Base-by-base conservation (phyloP, 2,113 vertebrate species). In the Panthera leo region DNA sequence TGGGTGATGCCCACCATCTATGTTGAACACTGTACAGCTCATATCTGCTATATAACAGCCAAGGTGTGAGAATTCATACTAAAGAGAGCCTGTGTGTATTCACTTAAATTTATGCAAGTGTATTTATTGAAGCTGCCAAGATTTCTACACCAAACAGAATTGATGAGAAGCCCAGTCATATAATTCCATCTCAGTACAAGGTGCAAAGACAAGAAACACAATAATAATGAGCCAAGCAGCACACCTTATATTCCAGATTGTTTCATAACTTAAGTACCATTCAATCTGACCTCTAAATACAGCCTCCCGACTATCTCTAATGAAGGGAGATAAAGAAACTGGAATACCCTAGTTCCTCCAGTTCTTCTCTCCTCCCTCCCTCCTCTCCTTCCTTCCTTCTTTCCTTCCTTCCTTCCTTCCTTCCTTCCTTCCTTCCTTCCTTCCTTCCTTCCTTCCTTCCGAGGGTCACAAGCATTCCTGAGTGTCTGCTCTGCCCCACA, bases 81-180 rank as follows among this genome's bases (percentile, higher is more conserved):
- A 51, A 51, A 91, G 79, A 92, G 11, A 78, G 68, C 48, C 79
- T 68, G 39, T 27, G 25, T 29, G n/a, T 36, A n/a, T 31, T 36
- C 45, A 61, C 42, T 96, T 75, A 78, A 68, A 84, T 79, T 79
- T 95, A 97, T 39, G 19, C 25, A 91, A 89, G 61, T 90, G 45
- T 55, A 84, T 87, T 85, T 94, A 36, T 58, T 42, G 53, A 89
- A 75, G 97, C 80, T 80, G 75, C 88, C 93, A 94, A 94, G 75
- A 95, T 87, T 68, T 80, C 92, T 79, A 65, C 25, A 86, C 45
- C 95, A 95, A 83, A 31, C 29, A 94, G 78, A 87, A 89, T 7
- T 34, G 70, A 85, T 21, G 70, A 94, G 67, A 79, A 75, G 55
- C 80, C 79, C 88, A 58, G 75, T 65, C 84, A 82, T 23, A 83